phyloP scores from a whole-genome alignment of 2,113 vertebrate genomes.

The Empidonax traillii region DNA sequence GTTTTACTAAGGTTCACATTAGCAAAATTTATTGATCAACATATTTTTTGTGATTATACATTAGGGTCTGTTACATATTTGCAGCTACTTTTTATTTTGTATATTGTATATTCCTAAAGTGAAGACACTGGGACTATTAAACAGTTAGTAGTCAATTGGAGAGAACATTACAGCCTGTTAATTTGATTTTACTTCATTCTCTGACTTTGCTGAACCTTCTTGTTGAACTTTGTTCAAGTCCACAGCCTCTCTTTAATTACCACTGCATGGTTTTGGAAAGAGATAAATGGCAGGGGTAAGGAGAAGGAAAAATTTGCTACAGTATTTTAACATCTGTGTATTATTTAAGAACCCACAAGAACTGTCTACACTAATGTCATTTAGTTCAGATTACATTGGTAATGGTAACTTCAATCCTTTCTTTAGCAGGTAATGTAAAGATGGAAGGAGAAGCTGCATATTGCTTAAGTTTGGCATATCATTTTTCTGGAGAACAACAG shows the following conservation, averaged over 20 bases:
- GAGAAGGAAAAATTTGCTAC: not conserved
- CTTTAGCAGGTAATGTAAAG: slow-evolving; percentile 69
- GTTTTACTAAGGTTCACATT: not conserved
- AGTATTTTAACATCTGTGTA: not conserved
- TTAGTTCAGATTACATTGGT: not conserved
- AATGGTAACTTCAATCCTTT: not conserved
- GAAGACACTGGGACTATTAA: not conserved
- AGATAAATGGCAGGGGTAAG: not conserved
- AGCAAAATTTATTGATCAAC: not conserved
- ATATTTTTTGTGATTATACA: not conserved
- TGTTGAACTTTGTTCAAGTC: not conserved
- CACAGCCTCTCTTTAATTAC: not conserved
- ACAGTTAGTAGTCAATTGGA: not conserved
- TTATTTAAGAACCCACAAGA: not conserved
- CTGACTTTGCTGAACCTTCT: not conserved
- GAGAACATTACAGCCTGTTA: not conserved
- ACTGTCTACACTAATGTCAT: not conserved
- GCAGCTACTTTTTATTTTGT: not conserved
- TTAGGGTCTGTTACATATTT: not conserved
- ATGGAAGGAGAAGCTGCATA: slow-evolving; percentile 79
- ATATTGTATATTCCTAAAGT: not conserved
- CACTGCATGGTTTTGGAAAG: not conserved
- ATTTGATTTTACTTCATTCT: not conserved
- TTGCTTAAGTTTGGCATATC: slow-evolving; percentile 76
- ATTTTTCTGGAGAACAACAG: slow-evolving; percentile 71